Conservation (phyloP, 1,140 invertebrate genomes). For the Camponotus vicinus region DNA sequence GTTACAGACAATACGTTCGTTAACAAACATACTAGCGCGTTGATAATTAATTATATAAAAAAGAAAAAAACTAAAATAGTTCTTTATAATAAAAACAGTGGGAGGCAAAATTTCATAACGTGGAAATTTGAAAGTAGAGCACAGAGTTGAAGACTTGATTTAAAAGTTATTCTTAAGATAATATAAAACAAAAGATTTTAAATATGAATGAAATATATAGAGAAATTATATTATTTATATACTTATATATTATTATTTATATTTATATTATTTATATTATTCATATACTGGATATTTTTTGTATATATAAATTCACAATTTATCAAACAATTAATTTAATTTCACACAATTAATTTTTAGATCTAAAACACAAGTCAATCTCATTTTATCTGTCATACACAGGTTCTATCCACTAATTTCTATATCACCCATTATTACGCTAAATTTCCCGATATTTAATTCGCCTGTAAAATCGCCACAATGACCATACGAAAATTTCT, state of each 20-base stretch:
- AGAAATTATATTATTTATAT: background rate
- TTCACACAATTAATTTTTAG: too few relatives aligned
- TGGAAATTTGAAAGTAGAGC: background rate
- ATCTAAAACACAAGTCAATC: background rate
- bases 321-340: background rate
- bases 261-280: background rate
- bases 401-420: slow-evolving; percentile 2
- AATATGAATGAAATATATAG: background rate
- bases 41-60: slow-evolving; percentile 21
- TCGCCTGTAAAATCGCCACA: slow-evolving; percentile 54
- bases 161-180: background rate
- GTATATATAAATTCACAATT: background rate
- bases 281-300: too few relatives aligned
- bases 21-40: background rate
- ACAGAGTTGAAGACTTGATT: background rate
- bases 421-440: slow-evolving; percentile 18
- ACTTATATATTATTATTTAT: too few relatives aligned
- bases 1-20: background rate
- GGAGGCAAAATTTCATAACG: background rate
- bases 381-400: background rate
- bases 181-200: background rate
- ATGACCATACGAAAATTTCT: slow-evolving; percentile 60
- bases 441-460: slow-evolving; percentile 53
- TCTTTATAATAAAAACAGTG: background rate
- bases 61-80: slow-evolving; percentile 1